These are phyloP conservation scores for Macaca fascicularis DNA, from an alignment of 2,113 vertebrate species.

Conservation along the genomic window T2T-MFA8v1.1 NC_088381.1:72607501-72608000, in stretches of 20 bases:
- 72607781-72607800: background rate
- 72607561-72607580: background rate
- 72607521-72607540: background rate
- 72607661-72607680: fast-evolving
- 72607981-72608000: slow-evolving; percentile 52
- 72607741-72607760: background rate
- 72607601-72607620: background rate
- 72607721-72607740: background rate
- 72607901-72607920: background rate
- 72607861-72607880: background rate
- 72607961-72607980: slow-evolving; percentile 15
- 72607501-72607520: background rate
- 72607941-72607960: background rate
- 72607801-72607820: background rate
- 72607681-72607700: fast-evolving
- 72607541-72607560: background rate
- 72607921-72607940: background rate
- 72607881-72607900: background rate
- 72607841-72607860: background rate
- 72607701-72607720: background rate
- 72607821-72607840: background rate
- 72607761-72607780: background rate
- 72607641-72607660: background rate
- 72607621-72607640: background rate
- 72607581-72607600: background rate